Conservation (phyloP, 1,140 invertebrate species). For the Heliconius himera region DNA sequence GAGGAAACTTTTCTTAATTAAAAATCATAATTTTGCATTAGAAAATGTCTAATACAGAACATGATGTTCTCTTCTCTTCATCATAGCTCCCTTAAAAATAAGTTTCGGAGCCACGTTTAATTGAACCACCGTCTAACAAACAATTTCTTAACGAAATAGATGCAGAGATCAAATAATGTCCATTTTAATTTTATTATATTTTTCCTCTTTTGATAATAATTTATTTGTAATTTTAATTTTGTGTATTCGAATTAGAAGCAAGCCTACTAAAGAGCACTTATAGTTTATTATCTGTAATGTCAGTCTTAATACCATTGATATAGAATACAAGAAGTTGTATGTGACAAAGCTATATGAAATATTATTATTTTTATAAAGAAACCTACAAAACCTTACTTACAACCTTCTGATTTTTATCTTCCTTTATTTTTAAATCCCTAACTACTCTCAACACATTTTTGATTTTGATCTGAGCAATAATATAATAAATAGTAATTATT, state of each 20-base stretch:
- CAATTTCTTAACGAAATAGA: constrained; percentile 74
- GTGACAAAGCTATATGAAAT: too few species aligned
- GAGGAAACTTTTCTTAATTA: background rate
- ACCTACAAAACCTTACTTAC: too few species aligned
- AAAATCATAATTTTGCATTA: constrained; percentile 21
- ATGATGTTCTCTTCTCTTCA: constrained; percentile 17
- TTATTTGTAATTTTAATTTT: background rate
- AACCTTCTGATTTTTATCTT: too few species aligned
- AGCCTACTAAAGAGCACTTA: background rate
- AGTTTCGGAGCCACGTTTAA: background rate
- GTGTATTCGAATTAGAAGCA: background rate
- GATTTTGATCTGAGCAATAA: background rate
- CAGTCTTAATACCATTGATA: background rate
- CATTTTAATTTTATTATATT: background rate
- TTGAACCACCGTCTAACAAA: constrained; percentile 61
- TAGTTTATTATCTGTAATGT: background rate
- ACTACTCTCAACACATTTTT: background rate
- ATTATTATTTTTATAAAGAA: too few species aligned
- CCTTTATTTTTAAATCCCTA: background rate
- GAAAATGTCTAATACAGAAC: constrained; percentile 19
- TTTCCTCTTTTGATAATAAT: background rate
- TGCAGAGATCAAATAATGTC: constrained; percentile 53
- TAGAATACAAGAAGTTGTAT: background rate
- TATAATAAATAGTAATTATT: background rate
- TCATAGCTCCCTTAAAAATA: background rate